Evolutionary conservation across 2,113 vertebrate species (phyloP).

Genomic region (Zeus faber): DNA sequence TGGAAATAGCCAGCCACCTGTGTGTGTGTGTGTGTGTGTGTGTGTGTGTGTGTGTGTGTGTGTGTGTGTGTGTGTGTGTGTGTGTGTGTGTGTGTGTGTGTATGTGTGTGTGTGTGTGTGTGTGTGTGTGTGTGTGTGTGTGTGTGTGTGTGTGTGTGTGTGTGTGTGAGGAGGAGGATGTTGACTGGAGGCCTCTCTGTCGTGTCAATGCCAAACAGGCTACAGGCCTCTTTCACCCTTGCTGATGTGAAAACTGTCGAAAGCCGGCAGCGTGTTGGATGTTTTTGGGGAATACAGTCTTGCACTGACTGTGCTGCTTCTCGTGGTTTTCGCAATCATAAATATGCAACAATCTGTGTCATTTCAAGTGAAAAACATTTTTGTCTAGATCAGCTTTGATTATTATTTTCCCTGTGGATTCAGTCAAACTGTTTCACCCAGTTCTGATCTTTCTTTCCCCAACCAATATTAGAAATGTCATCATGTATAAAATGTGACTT

Average conservation of each 20-base stretch:
- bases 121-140: neutral
- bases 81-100: neutral
- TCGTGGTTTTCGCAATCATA: conserved; percentile 1
- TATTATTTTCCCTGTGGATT: no score
- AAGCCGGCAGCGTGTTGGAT: neutral
- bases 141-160: neutral
- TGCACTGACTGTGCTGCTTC: no score
- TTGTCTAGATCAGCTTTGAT: no score
- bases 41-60: neutral
- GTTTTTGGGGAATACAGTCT: no score
- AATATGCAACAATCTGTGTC: conserved; percentile 12
- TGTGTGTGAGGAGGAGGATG: neutral
- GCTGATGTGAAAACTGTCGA: conserved; percentile 23
- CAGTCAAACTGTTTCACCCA: no score
- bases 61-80: neutral
- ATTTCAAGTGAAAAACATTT: no score
- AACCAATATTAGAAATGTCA: no score
- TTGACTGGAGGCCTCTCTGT: neutral
- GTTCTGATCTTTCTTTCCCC: no score
- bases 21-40: neutral
- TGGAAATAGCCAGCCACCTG: neutral
- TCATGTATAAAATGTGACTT: no score
- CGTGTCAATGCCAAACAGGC: neutral
- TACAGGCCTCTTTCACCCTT: conserved; percentile 31
- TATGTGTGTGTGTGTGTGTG: neutral